Evolutionary conservation across 2,888 invertebrate species (phyloP).

Genomic region (Apodemia zela): DNA sequence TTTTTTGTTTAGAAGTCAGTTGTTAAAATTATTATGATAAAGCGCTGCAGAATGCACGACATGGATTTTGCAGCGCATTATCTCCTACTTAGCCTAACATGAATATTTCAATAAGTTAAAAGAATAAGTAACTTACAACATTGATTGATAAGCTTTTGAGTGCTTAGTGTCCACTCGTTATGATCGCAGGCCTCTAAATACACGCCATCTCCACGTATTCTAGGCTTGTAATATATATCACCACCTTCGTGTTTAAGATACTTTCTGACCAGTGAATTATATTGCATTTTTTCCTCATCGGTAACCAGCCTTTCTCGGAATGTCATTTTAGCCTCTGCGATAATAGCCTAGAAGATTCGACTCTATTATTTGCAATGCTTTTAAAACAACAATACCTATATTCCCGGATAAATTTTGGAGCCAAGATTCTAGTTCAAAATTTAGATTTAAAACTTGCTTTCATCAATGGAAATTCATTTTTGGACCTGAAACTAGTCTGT

Average conservation of each 20-base stretch:
- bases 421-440: background rate
- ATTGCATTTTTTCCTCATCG: constrained; percentile 83
- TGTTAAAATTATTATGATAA: too few species aligned
- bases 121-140: constrained; percentile 75
- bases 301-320: constrained; percentile 88
- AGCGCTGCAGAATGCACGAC: too few species aligned
- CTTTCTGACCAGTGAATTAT: constrained; percentile 82
- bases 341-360: constrained; percentile 77
- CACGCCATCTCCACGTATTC: constrained; percentile 54
- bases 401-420: too few species aligned
- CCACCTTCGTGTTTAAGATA: constrained; percentile 46
- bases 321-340: constrained; percentile 87
- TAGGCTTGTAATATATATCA: constrained; percentile 47
- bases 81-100: too few species aligned
- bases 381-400: too few species aligned
- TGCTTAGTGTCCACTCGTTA: constrained; percentile 82
- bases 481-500: too few species aligned
- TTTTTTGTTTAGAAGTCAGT: too few species aligned
- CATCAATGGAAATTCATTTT: too few species aligned
- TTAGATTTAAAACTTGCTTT: background rate
- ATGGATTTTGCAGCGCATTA: too few species aligned
- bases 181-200: constrained; percentile 63
- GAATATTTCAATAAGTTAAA: background rate
- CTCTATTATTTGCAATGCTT: background rate
- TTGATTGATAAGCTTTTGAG: constrained; percentile 82